phyloP scores from a whole-genome alignment of 2,113 vertebrate species.

The Hippocampus zosterae region DNA sequence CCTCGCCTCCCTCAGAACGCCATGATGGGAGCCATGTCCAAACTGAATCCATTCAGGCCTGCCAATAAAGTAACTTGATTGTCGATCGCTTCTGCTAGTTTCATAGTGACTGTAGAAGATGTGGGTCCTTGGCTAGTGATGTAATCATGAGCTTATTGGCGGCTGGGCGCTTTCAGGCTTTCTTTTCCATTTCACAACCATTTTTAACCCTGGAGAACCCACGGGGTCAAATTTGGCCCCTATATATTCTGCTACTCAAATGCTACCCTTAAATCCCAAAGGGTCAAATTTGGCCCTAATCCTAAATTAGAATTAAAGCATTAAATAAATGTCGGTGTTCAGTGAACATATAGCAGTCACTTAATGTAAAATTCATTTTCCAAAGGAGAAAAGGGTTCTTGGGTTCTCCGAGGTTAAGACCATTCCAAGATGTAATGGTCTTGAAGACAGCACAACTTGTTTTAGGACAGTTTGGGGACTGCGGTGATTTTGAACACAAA shows the following conservation, averaged over 20 bases:
- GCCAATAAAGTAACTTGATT: conserved; percentile 43
- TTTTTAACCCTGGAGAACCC: not conserved
- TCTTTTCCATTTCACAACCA: not conserved
- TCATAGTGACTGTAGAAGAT: not conserved
- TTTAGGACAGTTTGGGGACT: not conserved
- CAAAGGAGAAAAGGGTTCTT: too few species aligned
- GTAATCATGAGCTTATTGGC: not conserved
- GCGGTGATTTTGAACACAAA: not conserved
- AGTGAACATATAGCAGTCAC: too few species aligned
- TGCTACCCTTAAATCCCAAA: too few species aligned
- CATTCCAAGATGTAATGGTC: not conserved
- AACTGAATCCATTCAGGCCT: conserved; percentile 41
- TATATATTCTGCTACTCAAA: too few species aligned
- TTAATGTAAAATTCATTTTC: too few species aligned
- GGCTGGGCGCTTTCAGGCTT: not conserved
- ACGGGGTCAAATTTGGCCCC: too few species aligned
- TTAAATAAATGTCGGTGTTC: too few species aligned
- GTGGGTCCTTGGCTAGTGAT: not conserved
- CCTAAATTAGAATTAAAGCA: too few species aligned
- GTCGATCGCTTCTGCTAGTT: not conserved
- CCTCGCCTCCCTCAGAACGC: conserved; percentile 17
- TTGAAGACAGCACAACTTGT: not conserved
- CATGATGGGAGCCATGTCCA: conserved; percentile 37
- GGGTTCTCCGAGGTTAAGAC: too few species aligned
- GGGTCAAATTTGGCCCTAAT: too few species aligned